These are phyloP conservation scores for Struthio camelus DNA, from an alignment of 2,113 vertebrate genomes.

Conservation along the genomic window DNA sequence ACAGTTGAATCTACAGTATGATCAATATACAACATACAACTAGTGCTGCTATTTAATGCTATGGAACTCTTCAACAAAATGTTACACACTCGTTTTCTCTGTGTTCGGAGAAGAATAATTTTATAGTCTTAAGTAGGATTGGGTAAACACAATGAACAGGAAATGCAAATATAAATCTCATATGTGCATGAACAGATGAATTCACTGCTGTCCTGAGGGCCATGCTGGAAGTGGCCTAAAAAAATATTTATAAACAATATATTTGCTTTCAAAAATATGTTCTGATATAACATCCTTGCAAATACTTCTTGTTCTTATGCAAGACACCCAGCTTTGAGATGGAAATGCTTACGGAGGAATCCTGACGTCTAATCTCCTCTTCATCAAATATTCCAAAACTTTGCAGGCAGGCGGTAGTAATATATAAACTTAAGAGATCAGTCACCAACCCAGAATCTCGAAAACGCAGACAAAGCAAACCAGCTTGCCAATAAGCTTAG, in stretches of 20 bases:
- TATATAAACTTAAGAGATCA: neutral
- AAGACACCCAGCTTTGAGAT: neutral
- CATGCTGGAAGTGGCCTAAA: neutral
- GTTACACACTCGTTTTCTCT: neutral
- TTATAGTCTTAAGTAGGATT: neutral
- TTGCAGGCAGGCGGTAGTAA: neutral
- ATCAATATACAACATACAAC: neutral
- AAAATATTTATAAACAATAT: neutral
- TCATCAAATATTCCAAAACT: neutral
- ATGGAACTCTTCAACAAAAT: neutral
- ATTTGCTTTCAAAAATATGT: neutral
- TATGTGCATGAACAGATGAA: neutral
- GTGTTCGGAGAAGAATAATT: neutral
- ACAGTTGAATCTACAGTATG: neutral
- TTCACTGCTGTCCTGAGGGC: neutral
- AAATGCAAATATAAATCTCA: neutral
- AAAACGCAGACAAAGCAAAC: neutral
- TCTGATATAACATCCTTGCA: neutral
- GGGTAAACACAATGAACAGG: neutral
- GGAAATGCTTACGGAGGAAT: neutral
- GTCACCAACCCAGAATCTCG: neutral
- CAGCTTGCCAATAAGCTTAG: conserved; percentile 32
- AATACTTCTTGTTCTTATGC: neutral
- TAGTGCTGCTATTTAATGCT: neutral
- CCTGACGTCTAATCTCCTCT: neutral